Evolutionary conservation across 1,140 invertebrate genomes (phyloP).

Genomic region (Trichonephila inaurata): DNA sequence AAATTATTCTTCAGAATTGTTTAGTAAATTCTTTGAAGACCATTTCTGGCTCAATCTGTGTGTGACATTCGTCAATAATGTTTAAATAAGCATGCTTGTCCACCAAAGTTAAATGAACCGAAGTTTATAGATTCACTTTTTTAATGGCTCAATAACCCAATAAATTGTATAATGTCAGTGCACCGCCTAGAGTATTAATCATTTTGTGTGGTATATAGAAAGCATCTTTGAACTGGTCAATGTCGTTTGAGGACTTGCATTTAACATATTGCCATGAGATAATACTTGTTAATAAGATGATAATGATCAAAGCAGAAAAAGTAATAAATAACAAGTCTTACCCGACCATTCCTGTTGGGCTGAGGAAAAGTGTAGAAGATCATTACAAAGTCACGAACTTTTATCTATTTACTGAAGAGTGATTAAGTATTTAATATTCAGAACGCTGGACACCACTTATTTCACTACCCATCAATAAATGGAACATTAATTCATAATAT

Average conservation of each 20-base stretch:
- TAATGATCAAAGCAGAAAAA: neutral
- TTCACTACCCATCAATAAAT: neutral
- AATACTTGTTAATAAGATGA: neutral
- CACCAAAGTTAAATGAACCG: too few species aligned
- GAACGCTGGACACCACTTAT: neutral
- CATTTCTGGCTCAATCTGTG: too few species aligned
- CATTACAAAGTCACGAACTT: conserved; percentile 31
- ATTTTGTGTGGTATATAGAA: neutral
- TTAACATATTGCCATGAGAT: neutral
- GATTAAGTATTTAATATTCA: conserved; percentile 31
- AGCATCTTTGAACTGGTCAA: neutral
- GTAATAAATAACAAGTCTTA: neutral
- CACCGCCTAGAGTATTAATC: neutral
- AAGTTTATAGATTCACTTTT: neutral
- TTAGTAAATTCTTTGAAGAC: too few species aligned
- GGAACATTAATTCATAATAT: conserved; percentile 11
- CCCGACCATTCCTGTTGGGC: neutral
- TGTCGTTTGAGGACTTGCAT: neutral
- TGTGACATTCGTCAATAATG: too few species aligned
- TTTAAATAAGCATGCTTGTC: too few species aligned
- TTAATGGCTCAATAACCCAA: neutral
- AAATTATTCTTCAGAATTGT: too few species aligned
- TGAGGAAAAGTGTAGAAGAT: neutral
- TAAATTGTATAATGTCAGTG: neutral
- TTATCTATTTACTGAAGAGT: neutral